These are phyloP conservation scores for Caenorhabditis sp. DNA, from an alignment of 2,888 invertebrate genomes.

Conservation along the genomic window DNA sequence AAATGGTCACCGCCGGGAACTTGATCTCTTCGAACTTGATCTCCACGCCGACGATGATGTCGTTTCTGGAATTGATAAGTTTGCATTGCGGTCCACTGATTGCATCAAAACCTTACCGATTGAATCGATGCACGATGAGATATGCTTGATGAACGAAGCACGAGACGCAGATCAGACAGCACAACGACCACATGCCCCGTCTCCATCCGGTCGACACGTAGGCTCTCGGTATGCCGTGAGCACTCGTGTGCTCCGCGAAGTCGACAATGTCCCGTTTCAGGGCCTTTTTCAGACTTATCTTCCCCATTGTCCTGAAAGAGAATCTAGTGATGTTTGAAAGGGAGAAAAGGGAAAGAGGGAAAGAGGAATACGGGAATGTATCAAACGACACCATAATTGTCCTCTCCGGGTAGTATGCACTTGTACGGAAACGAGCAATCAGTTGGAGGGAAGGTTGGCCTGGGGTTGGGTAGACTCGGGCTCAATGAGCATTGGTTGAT, in stretches of 20 bases:
- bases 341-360: neutral
- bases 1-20: slow-evolving; percentile 81
- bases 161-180: slow-evolving; percentile 77
- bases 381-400: slow-evolving; percentile 39
- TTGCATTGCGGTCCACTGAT: neutral
- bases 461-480: slow-evolving; percentile 14
- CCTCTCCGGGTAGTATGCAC: slow-evolving; percentile 20
- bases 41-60: slow-evolving; percentile 82
- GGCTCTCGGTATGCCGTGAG: slow-evolving; percentile 82
- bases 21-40: slow-evolving; percentile 82
- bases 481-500: slow-evolving; percentile 51
- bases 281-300: slow-evolving; percentile 54
- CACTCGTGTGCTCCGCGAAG: slow-evolving; percentile 80
- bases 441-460: too few relatives aligned
- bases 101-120: slow-evolving; percentile 49
- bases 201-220: slow-evolving; percentile 74
- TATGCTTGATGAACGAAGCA: slow-evolving; percentile 79
- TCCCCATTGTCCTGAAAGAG: slow-evolving; percentile 44
- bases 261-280: slow-evolving; percentile 71
- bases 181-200: slow-evolving; percentile 75
- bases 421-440: slow-evolving; percentile 53
- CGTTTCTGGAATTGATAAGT: slow-evolving; percentile 70
- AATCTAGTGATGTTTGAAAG: neutral
- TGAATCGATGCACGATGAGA: slow-evolving; percentile 78
- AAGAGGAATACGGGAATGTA: slow-evolving; percentile 23